Evolutionary conservation across 2,888 invertebrate genomes (phyloP), one percentile per base, ranked within the genome.

Genomic region (Phania funesta): DNA sequence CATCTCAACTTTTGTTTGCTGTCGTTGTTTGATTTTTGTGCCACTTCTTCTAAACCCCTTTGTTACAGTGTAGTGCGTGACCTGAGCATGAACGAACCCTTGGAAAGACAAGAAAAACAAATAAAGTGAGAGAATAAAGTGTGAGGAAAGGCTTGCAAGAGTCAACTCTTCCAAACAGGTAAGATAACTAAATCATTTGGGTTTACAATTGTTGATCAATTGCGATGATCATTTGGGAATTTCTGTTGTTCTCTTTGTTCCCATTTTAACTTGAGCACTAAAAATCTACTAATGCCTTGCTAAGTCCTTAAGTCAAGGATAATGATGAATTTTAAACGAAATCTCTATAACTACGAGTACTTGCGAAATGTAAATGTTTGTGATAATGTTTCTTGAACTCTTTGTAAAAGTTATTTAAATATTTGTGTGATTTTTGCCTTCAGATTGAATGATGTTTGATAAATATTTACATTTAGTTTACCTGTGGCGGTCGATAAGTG

Each of bases 231-330:
- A 67, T 62, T 76, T 18, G 24, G 46, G 11, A 16, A 58, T 24
- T 58, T 22, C 9, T 4, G 5, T 18, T 16, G 32, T 32, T 56
- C 44, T 46, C 60, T 26, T 65, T 44, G 46, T 35, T 35, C 22
- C 29, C 32, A 24, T 8, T 52, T 56, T 35, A 68, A n/a, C 35
- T 79, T 24, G 54, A 48, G 20, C 18, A 73, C 76, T 84, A 84
- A 84, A 81, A 84, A 75, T 75, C 80, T 38, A 85, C 87, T 88
- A 86, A 87, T 86, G 38, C 29, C 24, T 50, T 82, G 70, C 83
- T 84, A 85, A 86, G 86, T 87, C 87, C 75, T 83, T 86, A 89
- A 90, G 90, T 88, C 90, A 89, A 89, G 89, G 89, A 86, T 89
- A 86, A 86, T 84, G 62, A 73, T 56, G 52, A 35, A 70, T 48